phyloP scores from a whole-genome alignment of 2,888 invertebrate genomes.

The Drosophila kokeensis region DNA sequence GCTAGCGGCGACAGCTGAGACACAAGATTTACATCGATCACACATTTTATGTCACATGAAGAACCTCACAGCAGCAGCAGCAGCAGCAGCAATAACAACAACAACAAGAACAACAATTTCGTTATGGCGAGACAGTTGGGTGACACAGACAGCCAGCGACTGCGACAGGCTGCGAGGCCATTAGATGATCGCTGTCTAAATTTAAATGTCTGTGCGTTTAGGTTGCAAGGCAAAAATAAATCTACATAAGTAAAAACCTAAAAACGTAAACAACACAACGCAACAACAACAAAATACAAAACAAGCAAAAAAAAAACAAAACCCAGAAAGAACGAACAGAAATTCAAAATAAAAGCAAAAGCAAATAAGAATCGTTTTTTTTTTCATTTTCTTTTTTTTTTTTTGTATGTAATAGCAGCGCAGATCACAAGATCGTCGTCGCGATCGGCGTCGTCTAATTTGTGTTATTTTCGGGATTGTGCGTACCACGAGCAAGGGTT shows the following conservation, averaged over 20 bases:
- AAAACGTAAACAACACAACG: conserved; percentile 69
- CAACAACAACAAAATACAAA: conserved; percentile 7
- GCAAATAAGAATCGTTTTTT: conserved; percentile 29
- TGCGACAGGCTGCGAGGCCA: conserved; percentile 65
- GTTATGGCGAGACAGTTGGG: conserved; percentile 73
- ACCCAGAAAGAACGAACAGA: conserved; percentile 19
- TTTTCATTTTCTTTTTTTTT: neutral
- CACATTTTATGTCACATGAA: conserved; percentile 82
- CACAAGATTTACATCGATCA: conserved; percentile 78
- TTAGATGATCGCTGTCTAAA: conserved; percentile 77
- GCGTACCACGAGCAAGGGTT: conserved; percentile 39
- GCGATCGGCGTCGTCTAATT: conserved; percentile 22
- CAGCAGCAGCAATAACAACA: conserved; percentile 28
- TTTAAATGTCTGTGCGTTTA: conserved; percentile 80
- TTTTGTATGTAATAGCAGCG: conserved; percentile 24
- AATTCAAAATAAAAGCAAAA: conserved; percentile 8
- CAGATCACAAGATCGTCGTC: conserved; percentile 46
- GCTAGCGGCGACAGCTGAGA: conserved; percentile 67
- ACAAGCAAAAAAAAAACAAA: conserved; percentile 3
- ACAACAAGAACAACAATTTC: conserved; percentile 30
- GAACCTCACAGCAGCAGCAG: conserved; percentile 16
- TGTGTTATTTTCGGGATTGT: conserved; percentile 45
- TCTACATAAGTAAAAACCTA: conserved; percentile 72
- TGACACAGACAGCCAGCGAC: conserved; percentile 57
- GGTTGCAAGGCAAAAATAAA: conserved; percentile 79